Evolutionary conservation across 2,113 vertebrate species (phyloP).

Genomic region (Formicarius rufipectus): DNA sequence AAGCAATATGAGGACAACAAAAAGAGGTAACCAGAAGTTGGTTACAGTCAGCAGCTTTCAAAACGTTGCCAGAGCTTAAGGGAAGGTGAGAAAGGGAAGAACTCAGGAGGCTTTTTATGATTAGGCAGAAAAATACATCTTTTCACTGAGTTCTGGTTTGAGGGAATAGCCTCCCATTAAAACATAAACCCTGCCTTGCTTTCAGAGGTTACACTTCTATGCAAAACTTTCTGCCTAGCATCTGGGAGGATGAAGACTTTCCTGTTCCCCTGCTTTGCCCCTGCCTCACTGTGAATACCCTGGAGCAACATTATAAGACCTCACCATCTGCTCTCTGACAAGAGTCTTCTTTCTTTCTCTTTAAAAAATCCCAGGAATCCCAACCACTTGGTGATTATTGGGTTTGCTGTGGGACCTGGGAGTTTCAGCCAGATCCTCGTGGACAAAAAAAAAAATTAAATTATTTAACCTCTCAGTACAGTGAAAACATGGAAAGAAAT

Average conservation of each 20-base stretch:
- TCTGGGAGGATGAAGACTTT: slow-evolving; percentile 21
- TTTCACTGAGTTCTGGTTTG: not conserved
- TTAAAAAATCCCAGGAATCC: not conserved
- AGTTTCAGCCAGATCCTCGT: not conserved
- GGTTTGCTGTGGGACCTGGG: not conserved
- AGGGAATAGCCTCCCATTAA: not conserved
- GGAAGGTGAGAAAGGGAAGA: not conserved
- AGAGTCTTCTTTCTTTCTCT: not conserved
- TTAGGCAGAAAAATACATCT: not conserved
- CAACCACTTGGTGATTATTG: not conserved
- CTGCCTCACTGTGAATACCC: not conserved
- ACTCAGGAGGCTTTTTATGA: not conserved
- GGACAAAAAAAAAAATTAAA: not conserved
- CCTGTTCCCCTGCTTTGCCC: not conserved
- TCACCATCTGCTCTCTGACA: slow-evolving; percentile 44
- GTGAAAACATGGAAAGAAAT: not conserved
- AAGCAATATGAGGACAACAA: not conserved
- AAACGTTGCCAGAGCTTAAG: not conserved
- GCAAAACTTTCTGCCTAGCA: not conserved
- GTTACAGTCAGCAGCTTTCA: not conserved
- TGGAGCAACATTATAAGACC: not conserved
- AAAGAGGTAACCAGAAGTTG: not conserved
- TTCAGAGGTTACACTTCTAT: not conserved
- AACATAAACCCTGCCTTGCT: not conserved
- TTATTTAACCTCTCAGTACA: not conserved